These are phyloP conservation scores for Gnatocerus cornutus DNA, from an alignment of 2,888 invertebrate species.

Conservation along the genomic window DNA sequence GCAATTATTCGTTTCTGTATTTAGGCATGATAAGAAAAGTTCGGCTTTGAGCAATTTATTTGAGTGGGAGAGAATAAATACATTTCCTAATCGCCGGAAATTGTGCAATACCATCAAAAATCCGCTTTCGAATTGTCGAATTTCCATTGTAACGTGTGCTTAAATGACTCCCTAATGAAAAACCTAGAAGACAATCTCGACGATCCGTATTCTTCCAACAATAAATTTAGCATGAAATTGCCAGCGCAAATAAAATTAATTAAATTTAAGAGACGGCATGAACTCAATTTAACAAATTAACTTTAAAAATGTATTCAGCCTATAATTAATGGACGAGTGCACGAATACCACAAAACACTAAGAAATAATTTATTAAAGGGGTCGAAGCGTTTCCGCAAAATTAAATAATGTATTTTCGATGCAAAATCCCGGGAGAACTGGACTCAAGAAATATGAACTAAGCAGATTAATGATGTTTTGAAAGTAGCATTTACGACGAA, in stretches of 20 bases:
- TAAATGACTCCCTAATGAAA: slow-evolving; percentile 28
- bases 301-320: slow-evolving; percentile 42
- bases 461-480: slow-evolving; percentile 48
- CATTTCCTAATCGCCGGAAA: slow-evolving; percentile 29
- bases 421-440: slow-evolving; percentile 19
- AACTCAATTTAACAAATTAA: slow-evolving; percentile 39
- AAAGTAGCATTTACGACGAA: slow-evolving; percentile 42
- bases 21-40: slow-evolving; percentile 11
- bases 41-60: slow-evolving; percentile 30
- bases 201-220: slow-evolving; percentile 25
- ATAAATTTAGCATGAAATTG: slow-evolving; percentile 35
- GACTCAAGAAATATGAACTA: slow-evolving; percentile 43
- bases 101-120: slow-evolving; percentile 41
- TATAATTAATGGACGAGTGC: slow-evolving; percentile 39
- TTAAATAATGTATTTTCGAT: slow-evolving; percentile 42
- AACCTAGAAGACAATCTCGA: slow-evolving; percentile 17
- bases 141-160: slow-evolving; percentile 29
- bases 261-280: slow-evolving; percentile 35
- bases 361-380: slow-evolving; percentile 40
- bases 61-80: slow-evolving; percentile 37
- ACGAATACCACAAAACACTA: slow-evolving; percentile 34
- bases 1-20: slow-evolving; percentile 5
- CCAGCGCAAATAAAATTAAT: slow-evolving; percentile 40
- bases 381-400: slow-evolving; percentile 27
- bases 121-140: slow-evolving; percentile 26